These are phyloP conservation scores for Avahi laniger DNA, from an alignment of 2,797 vertebrate species.

Conservation along the genomic window DNA sequence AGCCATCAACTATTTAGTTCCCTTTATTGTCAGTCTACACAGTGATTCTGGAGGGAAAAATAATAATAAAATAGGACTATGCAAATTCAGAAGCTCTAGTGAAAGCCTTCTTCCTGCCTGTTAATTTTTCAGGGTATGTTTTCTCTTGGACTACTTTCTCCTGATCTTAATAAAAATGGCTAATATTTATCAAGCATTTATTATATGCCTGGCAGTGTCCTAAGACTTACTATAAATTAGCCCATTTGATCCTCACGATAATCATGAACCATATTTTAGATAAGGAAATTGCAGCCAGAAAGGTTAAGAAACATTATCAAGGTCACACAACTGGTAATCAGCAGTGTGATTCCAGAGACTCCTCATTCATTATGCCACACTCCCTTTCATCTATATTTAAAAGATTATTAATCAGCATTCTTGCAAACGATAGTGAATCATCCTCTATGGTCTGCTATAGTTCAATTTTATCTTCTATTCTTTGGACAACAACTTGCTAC, in stretches of 20 bases:
- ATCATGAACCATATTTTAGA: not conserved
- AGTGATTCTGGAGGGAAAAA: not conserved
- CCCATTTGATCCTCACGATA: not conserved
- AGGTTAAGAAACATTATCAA: not conserved
- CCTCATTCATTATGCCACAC: rapidly evolving
- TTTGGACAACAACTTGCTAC: not conserved
- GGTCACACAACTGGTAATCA: not conserved
- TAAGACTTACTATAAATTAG: not conserved
- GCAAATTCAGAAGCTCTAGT: not conserved
- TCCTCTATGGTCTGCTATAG: not conserved
- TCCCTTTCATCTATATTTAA: too few species aligned
- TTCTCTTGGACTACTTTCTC: not conserved
- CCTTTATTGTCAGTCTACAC: not conserved
- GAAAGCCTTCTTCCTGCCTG: not conserved
- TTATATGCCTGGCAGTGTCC: not conserved
- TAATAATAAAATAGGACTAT: not conserved
- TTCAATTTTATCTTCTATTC: not conserved
- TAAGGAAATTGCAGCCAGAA: not conserved
- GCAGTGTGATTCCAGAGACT: not conserved
- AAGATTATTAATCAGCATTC: not conserved
- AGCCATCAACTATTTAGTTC: not conserved
- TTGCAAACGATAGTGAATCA: not conserved
- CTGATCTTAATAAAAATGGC: not conserved
- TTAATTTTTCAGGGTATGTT: not conserved
- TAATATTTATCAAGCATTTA: not conserved